Conservation (phyloP, 2,888 invertebrate genomes). For the Eupithecia inturbata region DNA sequence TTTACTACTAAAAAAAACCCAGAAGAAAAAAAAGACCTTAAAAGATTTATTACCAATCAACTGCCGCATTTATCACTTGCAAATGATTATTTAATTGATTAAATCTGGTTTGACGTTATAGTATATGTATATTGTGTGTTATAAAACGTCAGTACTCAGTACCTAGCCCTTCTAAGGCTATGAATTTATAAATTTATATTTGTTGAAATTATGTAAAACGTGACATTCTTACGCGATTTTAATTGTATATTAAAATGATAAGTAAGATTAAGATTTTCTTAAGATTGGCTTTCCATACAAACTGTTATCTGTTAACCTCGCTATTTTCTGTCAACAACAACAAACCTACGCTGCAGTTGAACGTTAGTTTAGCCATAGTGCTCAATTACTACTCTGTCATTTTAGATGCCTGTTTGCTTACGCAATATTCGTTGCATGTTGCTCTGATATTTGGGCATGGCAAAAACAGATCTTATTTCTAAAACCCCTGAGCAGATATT, state of each 20-base stretch:
- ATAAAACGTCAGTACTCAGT: background rate
- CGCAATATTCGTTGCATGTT: constrained; percentile 31
- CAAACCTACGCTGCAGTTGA: background rate
- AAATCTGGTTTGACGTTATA: too few species aligned
- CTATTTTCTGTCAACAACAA: background rate
- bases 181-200: background rate
- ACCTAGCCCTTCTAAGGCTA: background rate
- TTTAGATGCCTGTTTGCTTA: constrained; percentile 29
- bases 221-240: background rate
- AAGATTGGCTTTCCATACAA: background rate
- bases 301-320: background rate
- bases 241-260: background rate
- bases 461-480: constrained; percentile 18
- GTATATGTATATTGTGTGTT: background rate
- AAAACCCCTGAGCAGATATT: background rate
- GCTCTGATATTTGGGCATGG: constrained; percentile 22
- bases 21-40: too few species aligned
- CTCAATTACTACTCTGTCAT: constrained; percentile 13
- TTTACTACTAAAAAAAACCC: background rate
- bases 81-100: background rate
- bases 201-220: background rate
- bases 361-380: constrained; percentile 1
- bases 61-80: background rate
- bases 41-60: background rate
- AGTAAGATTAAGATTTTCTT: background rate